A percentile compares a stretch with the other conserved stretches of the same genome.
Conservation (phyloP, 1,140 invertebrate genomes). For the Drosophila willistoni region DNA sequence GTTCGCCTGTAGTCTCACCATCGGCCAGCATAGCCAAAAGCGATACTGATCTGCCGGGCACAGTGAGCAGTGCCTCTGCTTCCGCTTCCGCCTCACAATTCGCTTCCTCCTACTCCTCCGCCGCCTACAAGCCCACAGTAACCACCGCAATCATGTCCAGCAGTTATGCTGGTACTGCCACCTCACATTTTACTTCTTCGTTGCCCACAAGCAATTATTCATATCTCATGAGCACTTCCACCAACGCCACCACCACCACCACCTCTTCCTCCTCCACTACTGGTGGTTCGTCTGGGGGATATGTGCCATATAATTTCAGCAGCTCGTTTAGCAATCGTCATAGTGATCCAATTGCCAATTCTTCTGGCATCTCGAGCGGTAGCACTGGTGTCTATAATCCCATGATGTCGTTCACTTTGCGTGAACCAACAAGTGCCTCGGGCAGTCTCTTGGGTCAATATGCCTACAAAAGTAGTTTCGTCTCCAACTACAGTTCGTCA, state of each 20-base stretch:
- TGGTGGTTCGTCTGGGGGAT: slow-evolving; percentile 20
- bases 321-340: slow-evolving; percentile 50
- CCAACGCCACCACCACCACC: slow-evolving; percentile 16
- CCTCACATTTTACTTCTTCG: slow-evolving; percentile 29
- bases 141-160: slow-evolving; percentile 48
- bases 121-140: slow-evolving; percentile 21
- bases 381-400: slow-evolving; percentile 72
- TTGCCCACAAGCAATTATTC: slow-evolving; percentile 54
- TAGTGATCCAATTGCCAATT: slow-evolving; percentile 36
- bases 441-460: slow-evolving; percentile 45
- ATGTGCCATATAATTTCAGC: slow-evolving; percentile 57
- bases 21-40: slow-evolving; percentile 60
- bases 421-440: slow-evolving; percentile 44
- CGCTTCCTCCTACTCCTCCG: too few relatives aligned
- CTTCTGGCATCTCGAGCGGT: slow-evolving; percentile 24
- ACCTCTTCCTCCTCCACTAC: slow-evolving; percentile 7
- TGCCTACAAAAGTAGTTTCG: slow-evolving; percentile 52
- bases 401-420: slow-evolving; percentile 71
- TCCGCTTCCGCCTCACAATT: too few relatives aligned
- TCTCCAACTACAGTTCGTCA: slow-evolving; percentile 25
- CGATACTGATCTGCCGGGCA: slow-evolving; percentile 54
- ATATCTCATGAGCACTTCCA: slow-evolving; percentile 44
- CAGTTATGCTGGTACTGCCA: slow-evolving; percentile 42
- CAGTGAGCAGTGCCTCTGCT: background rate
- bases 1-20: slow-evolving; percentile 69